phyloP scores from a whole-genome alignment of 2,888 invertebrate genomes.

The Troglohyphantes excavatus region DNA sequence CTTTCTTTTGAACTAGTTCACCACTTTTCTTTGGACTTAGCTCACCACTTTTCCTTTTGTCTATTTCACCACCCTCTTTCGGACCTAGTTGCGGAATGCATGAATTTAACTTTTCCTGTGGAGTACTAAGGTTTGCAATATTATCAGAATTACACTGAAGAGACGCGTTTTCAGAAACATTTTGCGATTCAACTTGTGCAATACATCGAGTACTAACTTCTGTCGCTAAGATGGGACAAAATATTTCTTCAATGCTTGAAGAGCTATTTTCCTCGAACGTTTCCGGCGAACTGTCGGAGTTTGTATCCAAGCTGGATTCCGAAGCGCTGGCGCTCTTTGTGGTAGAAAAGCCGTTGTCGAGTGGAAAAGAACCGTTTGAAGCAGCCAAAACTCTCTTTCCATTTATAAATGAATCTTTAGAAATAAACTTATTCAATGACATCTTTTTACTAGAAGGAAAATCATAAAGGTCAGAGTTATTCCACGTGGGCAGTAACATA shows the following conservation, averaged over 20 bases:
- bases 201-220: background rate
- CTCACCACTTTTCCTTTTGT: background rate
- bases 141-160: background rate
- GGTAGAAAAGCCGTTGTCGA: background rate
- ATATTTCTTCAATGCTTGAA: constrained; percentile 64
- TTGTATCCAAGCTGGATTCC: constrained; percentile 19
- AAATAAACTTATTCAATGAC: background rate
- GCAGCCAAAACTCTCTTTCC: background rate
- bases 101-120: background rate
- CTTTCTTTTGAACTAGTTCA: constrained; percentile 15
- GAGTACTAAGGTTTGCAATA: background rate
- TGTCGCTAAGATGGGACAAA: background rate
- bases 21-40: background rate
- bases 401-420: constrained; percentile 42
- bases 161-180: background rate
- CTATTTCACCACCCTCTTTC: no score
- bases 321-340: background rate
- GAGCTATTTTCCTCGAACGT: constrained; percentile 44
- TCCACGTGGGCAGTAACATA: constrained; percentile 42
- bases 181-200: background rate
- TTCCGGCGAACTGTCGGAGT: constrained; percentile 11
- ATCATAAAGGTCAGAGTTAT: constrained; percentile 1
- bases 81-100: background rate
- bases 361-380: background rate
- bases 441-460: constrained; percentile 1